A percentile compares a stretch with the other conserved stretches of the same genome.
phyloP scores from a whole-genome alignment of 1,140 invertebrate species.

The Conus ventricosus region DNA sequence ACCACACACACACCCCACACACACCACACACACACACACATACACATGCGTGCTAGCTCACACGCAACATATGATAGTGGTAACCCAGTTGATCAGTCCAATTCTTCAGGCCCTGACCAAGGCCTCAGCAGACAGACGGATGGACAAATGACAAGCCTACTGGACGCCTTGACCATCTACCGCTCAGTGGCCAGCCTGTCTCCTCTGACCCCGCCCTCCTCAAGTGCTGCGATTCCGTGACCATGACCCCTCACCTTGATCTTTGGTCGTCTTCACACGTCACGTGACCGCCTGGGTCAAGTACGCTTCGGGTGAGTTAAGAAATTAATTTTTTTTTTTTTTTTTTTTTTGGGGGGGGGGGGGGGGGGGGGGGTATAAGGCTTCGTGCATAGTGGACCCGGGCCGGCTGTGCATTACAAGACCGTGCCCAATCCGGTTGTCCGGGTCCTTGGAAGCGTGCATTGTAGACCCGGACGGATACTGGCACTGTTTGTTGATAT shows the following conservation, averaged over 20 bases:
- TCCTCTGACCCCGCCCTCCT: not conserved
- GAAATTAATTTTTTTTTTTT: too few species aligned
- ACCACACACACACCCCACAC: too few species aligned
- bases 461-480: too few species aligned
- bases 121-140: not conserved
- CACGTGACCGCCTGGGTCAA: not conserved
- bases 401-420: too few species aligned
- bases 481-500: too few species aligned
- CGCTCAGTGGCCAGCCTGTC: not conserved
- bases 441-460: too few species aligned
- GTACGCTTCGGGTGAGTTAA: not conserved
- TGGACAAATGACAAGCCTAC: not conserved
- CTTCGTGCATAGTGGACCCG: too few species aligned
- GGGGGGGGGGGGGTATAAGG: too few species aligned
- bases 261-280: not conserved
- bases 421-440: too few species aligned
- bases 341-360: too few species aligned
- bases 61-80: not conserved
- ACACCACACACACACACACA: not conserved
- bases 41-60: not conserved
- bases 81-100: too few species aligned
- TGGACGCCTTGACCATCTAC: conserved; percentile 28
- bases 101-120: not conserved
- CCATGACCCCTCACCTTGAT: conserved; percentile 24
- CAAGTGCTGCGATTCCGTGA: not conserved